Evolutionary conservation across 2,113 vertebrate species (phyloP), one percentile per base, ranked within the genome.

Genomic region (Pterophyllum scalare): DNA sequence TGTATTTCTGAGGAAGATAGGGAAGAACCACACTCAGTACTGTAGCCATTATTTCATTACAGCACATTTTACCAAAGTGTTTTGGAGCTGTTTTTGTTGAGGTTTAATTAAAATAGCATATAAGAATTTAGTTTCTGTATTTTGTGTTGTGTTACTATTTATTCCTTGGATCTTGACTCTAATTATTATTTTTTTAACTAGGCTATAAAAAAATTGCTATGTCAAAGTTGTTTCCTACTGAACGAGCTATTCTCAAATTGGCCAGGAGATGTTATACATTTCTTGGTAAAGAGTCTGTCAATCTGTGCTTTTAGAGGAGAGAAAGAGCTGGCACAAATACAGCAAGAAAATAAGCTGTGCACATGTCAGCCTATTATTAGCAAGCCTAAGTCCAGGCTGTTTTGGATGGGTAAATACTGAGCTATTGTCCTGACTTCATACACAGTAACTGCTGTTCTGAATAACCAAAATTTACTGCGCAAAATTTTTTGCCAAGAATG

Each of bases 331-430:
- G 28, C 26, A 86, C 43, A 84, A 61, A 86, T 35, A 77, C 28
- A 59, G 33, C n/a, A 15, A 28, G 61, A 81, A 57, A 76, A 74
- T 26, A 77, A 33, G 56, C 65, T 81, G 56, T 26, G 52, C 35
- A 59, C 58, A 59, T 70, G 67, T 75, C 33, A 79, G n/a, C 52
- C 83, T 79, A 61, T 84, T 77, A 82, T 65, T 80, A 83, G 43
- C 62, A 22, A 22, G 33, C 26, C 52, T 49, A 19, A 38, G 8
- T 31, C 14, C 46, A 15, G 14, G 20, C 72, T 38, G 78, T 35
- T 82, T 57, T 67, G 40, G 49, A 79, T 67, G 58, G 75, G 79
- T 70, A 70, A 86, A 80, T 56, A 20, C 17, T 28, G 20, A 6
- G 24, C 74, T 60, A 72, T 77, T 91, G 76, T 83, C 14, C 84